Percentiles rank a stretch among this genome's conserved stretches.
Conservation (phyloP, 1,140 invertebrate genomes). For the Belonocnema kinseyi region DNA sequence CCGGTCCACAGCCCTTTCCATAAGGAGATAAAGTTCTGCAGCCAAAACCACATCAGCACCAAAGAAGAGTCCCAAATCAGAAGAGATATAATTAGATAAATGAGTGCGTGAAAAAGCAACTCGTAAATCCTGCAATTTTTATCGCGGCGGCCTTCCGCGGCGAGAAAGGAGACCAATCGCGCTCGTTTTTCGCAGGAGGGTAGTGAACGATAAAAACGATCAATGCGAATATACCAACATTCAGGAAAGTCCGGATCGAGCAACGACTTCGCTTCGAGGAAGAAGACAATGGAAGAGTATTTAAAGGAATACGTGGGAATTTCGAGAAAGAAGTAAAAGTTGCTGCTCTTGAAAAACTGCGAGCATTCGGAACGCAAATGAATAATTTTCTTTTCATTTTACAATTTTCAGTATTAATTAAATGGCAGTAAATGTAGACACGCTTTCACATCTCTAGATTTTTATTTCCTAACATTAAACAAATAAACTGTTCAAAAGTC, state of each 20-base stretch:
- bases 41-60: neutral
- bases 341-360: too few species aligned
- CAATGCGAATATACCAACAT: constrained; percentile 8
- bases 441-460: too few species aligned
- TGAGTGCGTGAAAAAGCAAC: constrained; percentile 22
- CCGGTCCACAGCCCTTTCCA: constrained; percentile 27
- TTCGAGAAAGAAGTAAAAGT: too few species aligned
- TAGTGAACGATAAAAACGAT: constrained; percentile 27
- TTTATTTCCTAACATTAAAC: too few species aligned
- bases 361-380: too few species aligned
- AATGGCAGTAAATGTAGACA: too few species aligned
- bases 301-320: too few species aligned
- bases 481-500: too few species aligned
- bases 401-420: too few species aligned
- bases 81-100: constrained; percentile 28
- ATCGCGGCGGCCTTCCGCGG: neutral
- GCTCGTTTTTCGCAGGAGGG: constrained; percentile 1
- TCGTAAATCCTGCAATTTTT: constrained; percentile 27
- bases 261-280: neutral
- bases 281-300: neutral
- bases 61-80: neutral
- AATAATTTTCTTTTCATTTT: too few species aligned
- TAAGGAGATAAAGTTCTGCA: constrained; percentile 25
- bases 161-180: neutral
- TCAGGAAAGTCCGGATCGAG: neutral